Conservation (phyloP, 2,888 invertebrate species). For the Stenolophus ochropezus region DNA sequence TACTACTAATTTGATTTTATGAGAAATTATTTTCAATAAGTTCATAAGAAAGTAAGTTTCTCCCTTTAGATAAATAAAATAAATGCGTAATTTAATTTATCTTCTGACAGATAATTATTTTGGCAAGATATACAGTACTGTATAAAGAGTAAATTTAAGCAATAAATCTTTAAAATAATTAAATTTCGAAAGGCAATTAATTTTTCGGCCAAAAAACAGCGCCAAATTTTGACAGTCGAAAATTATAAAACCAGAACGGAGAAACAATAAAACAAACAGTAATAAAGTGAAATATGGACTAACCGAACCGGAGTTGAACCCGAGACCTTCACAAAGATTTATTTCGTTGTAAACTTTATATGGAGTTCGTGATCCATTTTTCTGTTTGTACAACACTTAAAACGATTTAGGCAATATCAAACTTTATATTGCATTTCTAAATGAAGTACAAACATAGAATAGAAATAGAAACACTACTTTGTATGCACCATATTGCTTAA, state of each 20-base stretch:
- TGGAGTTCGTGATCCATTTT: not conserved
- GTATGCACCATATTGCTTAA: not conserved
- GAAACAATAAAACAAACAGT: not conserved
- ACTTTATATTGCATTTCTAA: too few relatives aligned
- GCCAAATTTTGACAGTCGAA: constrained; percentile 37
- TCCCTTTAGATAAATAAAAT: constrained; percentile 33
- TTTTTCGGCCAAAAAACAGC: constrained; percentile 16
- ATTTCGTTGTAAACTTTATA: not conserved
- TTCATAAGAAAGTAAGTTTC: not conserved
- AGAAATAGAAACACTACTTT: too few relatives aligned
- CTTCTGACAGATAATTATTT: constrained; percentile 37
- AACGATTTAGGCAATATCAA: too few relatives aligned
- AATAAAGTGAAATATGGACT: not conserved
- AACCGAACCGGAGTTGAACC: not conserved
- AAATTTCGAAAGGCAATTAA: constrained; percentile 43
- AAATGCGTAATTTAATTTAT: constrained; percentile 20
- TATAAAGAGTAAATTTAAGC: constrained; percentile 32
- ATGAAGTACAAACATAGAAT: too few relatives aligned
- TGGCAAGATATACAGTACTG: constrained; percentile 15
- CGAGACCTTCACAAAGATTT: not conserved
- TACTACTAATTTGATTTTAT: too few relatives aligned
- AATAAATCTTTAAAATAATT: constrained; percentile 45
- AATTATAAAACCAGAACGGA: not conserved
- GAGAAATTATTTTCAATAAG: not conserved
- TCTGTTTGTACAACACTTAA: not conserved